Evolutionary conservation across 2,113 vertebrate genomes (phyloP).

Genomic region (Upupa epops): DNA sequence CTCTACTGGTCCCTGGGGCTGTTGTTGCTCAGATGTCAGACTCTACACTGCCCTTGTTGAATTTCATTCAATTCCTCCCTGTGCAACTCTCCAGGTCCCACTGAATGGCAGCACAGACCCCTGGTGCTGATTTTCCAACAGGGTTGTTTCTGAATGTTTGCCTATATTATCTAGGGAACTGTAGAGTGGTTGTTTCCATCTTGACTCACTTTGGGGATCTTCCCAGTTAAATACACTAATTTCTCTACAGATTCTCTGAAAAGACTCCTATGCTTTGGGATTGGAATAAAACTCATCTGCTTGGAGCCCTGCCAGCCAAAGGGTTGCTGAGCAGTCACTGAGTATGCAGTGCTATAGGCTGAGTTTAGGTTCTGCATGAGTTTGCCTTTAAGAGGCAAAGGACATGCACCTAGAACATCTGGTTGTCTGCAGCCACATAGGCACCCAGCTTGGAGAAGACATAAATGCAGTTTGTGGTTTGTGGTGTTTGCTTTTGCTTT

Average conservation of each 20-base stretch:
- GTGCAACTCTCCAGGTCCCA: no score
- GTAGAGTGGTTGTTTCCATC: neutral
- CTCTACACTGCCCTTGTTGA: no score
- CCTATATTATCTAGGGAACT: neutral
- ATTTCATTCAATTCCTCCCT: no score
- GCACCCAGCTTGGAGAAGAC: neutral
- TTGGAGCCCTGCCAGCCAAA: no score
- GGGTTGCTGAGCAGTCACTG: neutral
- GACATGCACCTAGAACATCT: no score
- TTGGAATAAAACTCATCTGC: neutral
- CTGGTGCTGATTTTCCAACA: neutral
- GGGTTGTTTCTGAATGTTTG: neutral
- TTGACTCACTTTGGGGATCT: neutral
- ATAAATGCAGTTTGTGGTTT: fast-evolving
- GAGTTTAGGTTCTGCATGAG: neutral
- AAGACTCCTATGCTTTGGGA: neutral
- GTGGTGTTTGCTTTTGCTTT: neutral
- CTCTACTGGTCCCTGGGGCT: no score
- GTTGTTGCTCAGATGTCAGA: no score
- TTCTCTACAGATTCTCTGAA: neutral
- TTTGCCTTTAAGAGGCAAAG: neutral
- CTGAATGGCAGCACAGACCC: no score
- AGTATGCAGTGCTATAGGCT: neutral
- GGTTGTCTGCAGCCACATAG: neutral
- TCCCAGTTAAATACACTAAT: neutral